Percentiles rank a stretch among this genome's conserved stretches.
Conservation (phyloP, 2,113 vertebrate genomes). For the Elaphurus davidianus region DNA sequence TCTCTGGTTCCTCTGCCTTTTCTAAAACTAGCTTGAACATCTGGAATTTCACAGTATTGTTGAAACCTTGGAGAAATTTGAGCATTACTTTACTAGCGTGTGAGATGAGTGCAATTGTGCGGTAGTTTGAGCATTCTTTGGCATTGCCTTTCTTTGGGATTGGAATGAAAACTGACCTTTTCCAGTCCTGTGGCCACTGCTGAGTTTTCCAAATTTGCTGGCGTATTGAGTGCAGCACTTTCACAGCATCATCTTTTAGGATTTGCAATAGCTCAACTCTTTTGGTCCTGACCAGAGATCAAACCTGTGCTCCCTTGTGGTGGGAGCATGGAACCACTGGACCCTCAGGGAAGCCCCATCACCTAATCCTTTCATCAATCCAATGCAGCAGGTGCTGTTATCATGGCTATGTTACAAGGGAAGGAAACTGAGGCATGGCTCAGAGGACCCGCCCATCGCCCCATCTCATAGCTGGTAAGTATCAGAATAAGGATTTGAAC, state of each 20-base stretch:
- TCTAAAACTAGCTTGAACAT: background rate
- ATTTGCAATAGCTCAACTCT: background rate
- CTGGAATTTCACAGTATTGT: background rate
- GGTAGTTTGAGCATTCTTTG: background rate
- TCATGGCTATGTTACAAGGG: background rate
- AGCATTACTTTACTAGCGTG: background rate
- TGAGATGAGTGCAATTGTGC: background rate
- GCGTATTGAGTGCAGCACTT: background rate
- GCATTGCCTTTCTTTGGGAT: background rate
- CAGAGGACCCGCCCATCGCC: rapidly evolving
- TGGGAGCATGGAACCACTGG: background rate
- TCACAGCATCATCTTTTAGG: background rate
- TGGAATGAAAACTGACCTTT: background rate
- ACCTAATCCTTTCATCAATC: background rate
- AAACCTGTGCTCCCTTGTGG: background rate
- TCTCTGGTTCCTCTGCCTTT: background rate
- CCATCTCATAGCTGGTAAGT: background rate
- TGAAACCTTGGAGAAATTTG: background rate
- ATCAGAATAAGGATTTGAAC: background rate
- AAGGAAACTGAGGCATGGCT: background rate
- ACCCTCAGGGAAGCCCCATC: background rate
- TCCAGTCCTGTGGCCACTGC: background rate
- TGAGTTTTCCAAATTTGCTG: background rate
- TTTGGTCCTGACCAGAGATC: background rate
- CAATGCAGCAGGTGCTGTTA: background rate